phyloP scores from a whole-genome alignment of 2,888 invertebrate genomes.

The Conus canariensis region DNA sequence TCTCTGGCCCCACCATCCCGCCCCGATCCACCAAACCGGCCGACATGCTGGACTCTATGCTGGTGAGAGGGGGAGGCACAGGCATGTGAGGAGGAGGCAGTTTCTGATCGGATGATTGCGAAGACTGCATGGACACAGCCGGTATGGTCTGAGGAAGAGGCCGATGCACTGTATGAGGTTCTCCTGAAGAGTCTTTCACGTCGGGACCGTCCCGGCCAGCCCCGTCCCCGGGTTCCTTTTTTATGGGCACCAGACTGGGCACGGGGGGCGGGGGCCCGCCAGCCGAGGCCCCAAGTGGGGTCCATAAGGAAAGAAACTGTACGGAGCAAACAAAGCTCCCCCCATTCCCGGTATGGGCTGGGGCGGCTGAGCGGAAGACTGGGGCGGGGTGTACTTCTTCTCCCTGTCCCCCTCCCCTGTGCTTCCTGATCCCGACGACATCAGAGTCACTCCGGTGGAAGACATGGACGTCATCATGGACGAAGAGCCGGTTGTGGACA shows the following conservation, averaged over 20 bases:
- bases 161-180: slow-evolving; percentile 43
- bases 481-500: neutral
- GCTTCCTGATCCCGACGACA: slow-evolving; percentile 39
- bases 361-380: slow-evolving; percentile 39
- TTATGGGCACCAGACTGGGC: slow-evolving; percentile 58
- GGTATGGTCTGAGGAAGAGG: slow-evolving; percentile 46
- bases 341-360: slow-evolving; percentile 49
- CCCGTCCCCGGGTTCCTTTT: slow-evolving; percentile 53
- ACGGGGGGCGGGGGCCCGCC: slow-evolving; percentile 50
- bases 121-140: neutral
- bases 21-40: slow-evolving; percentile 28
- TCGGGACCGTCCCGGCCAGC: neutral
- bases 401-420: slow-evolving; percentile 46
- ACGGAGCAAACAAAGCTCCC: slow-evolving; percentile 42
- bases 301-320: slow-evolving; percentile 49
- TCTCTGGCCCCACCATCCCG: slow-evolving; percentile 16
- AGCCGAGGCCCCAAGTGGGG: slow-evolving; percentile 50
- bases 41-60: slow-evolving; percentile 40
- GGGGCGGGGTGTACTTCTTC: slow-evolving; percentile 50
- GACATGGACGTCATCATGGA: slow-evolving; percentile 43
- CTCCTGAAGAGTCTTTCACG: slow-evolving; percentile 5
- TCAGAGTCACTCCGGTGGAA: slow-evolving; percentile 45
- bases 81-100: slow-evolving; percentile 39
- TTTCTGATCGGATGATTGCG: slow-evolving; percentile 26
- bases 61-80: slow-evolving; percentile 35